Evolutionary conservation across 53 echinoderm and acorn worm species (phyloP), one percentile per base, ranked within the genome.

Genomic region (Henricia sp.): DNA sequence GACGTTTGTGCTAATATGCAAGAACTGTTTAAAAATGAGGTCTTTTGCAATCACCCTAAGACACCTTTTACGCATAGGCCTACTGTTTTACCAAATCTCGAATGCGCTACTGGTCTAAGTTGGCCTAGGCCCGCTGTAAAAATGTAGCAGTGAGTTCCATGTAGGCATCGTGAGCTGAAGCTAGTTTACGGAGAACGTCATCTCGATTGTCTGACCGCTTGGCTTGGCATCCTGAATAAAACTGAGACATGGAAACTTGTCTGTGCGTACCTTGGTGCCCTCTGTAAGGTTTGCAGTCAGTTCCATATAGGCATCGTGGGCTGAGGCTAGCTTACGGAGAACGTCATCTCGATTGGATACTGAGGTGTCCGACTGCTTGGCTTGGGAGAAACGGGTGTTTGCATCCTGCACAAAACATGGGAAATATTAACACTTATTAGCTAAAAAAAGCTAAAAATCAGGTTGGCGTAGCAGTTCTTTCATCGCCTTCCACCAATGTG

Each of bases 241-340:
- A 95, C 93, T 35, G 90, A 87, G 8, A 88, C 91, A 78, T 95
- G 93, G n/a, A n/a, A n/a, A n/a, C n/a, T n/a, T n/a, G n/a, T n/a
- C n/a, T n/a, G n/a, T n/a, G n/a, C n/a, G n/a, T n/a, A n/a, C n/a
- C n/a, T n/a, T n/a, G n/a, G n/a, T n/a, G n/a, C n/a, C 9, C 23
- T 23, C 10, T 27, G n/a, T 13, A 60, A 11, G 20, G 62, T 9
- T 99, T 35, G 88, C 86, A 20, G 88, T 92, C 20, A 99, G 77
- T 38, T 99, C 94, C 99, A 99, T 99, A 74, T 94, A 99, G 46
- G 83, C 86, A 55, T 99, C 89, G 42, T 88, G 92, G 25, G 91
- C 99, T n/a, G 77, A 37, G 6, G 94, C 95, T 25, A 99, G 82
- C 37, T 99, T 92, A 14, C 89, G 67, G 14, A 95, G 73, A 39